Evolutionary conservation across 2,888 invertebrate genomes (phyloP).

Genomic region (Amorpha juglandis): DNA sequence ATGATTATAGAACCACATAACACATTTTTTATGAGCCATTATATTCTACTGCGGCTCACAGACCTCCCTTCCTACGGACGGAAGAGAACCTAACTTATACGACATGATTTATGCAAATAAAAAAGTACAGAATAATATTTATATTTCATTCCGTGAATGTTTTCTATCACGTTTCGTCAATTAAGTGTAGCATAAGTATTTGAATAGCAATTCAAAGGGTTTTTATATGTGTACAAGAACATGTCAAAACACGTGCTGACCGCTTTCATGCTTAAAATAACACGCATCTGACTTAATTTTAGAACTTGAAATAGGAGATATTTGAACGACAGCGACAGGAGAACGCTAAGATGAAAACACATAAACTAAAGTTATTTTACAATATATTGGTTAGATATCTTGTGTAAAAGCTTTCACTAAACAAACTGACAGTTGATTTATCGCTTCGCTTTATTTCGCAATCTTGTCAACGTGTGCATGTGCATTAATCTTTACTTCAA

Average conservation of each 20-base stretch:
- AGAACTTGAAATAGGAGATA: conserved; percentile 1
- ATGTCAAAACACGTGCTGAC: conserved; percentile 2
- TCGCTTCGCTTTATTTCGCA: neutral
- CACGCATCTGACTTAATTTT: neutral
- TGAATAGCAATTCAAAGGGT: conserved; percentile 4
- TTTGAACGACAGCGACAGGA: neutral
- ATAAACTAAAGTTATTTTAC: conserved; percentile 7
- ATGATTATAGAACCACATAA: too few relatives aligned
- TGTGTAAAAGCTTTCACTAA: neutral
- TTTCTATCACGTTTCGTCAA: neutral
- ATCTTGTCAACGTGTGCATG: neutral
- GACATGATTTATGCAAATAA: neutral
- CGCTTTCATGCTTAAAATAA: conserved; percentile 7
- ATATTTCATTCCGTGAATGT: too few relatives aligned
- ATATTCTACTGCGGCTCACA: too few relatives aligned
- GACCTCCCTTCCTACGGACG: too few relatives aligned
- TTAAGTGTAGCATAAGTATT: conserved; percentile 1
- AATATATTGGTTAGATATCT: neutral
- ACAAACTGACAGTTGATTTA: neutral
- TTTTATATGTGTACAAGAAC: neutral
- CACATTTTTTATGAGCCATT: too few relatives aligned
- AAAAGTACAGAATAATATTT: neutral
- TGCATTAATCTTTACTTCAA: conserved; percentile 3
- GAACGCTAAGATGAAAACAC: neutral
- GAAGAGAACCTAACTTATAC: neutral